Evolutionary conservation across 2,888 invertebrate genomes (phyloP).

Genomic region (Pandemis corylana): DNA sequence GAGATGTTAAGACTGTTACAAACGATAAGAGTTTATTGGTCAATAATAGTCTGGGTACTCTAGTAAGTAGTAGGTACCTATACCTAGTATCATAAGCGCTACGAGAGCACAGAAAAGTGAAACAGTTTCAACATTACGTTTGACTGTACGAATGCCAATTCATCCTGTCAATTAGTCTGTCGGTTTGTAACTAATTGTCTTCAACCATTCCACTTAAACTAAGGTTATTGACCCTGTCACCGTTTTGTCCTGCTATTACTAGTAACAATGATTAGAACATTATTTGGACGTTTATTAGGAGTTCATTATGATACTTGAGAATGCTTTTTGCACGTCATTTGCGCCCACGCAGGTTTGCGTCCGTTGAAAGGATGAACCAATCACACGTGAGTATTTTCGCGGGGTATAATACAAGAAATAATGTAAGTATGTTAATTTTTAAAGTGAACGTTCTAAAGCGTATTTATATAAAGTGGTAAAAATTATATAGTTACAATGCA

Average conservation of each 20-base stretch:
- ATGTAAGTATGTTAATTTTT: no score
- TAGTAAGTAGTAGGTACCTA: no score
- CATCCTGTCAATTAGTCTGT: constrained; percentile 37
- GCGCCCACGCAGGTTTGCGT: constrained; percentile 1
- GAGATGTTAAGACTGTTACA: no score
- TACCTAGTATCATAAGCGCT: no score
- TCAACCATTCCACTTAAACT: constrained; percentile 41
- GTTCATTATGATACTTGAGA: constrained; percentile 9
- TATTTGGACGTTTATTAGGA: constrained; percentile 12
- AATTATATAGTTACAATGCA: no score
- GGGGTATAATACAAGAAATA: background rate
- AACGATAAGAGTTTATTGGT: no score
- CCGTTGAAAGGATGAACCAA: background rate
- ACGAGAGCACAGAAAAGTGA: background rate
- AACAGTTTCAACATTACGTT: background rate
- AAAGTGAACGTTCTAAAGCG: no score
- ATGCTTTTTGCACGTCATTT: constrained; percentile 1
- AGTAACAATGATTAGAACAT: constrained; percentile 1
- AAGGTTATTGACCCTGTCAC: constrained; percentile 59
- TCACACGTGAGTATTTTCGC: background rate
- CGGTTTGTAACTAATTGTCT: constrained; percentile 36
- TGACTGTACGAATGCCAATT: constrained; percentile 26
- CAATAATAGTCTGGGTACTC: no score
- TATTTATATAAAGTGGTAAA: no score
- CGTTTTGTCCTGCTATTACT: constrained; percentile 61